Evolutionary conservation across 1,140 invertebrate species (phyloP).

Genomic region (Vanessa atalanta): DNA sequence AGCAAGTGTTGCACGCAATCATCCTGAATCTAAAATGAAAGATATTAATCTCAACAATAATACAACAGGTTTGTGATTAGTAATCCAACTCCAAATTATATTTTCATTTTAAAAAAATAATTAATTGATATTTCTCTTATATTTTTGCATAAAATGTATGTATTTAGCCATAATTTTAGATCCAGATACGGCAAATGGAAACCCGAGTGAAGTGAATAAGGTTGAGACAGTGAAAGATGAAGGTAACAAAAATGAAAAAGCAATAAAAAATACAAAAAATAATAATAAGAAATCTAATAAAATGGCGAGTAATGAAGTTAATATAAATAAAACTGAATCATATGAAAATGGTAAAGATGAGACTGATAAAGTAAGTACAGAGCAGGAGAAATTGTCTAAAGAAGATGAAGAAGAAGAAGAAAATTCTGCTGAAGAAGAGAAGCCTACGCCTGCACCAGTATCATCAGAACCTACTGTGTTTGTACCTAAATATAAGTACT

Average conservation of each 20-base stretch:
- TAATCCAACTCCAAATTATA: conserved; percentile 14
- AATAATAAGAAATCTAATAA: conserved; percentile 65
- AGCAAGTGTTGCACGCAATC: conserved; percentile 60
- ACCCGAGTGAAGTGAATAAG: conserved; percentile 58
- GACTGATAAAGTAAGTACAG: conserved; percentile 73
- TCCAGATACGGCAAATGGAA: conserved; percentile 70
- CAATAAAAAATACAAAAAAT: conserved; percentile 67
- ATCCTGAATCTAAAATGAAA: conserved; percentile 72
- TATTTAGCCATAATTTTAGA: conserved; percentile 41
- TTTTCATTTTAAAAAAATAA: background rate
- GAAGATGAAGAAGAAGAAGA: conserved; percentile 40
- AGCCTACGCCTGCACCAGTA: conserved; percentile 30
- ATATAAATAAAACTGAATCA: conserved; percentile 56
- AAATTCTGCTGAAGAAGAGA: conserved; percentile 20
- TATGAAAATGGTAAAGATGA: conserved; percentile 76
- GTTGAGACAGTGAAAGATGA: conserved; percentile 65
- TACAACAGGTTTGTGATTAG: conserved; percentile 54
- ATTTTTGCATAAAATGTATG: background rate
- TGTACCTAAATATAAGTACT: conserved; percentile 72
- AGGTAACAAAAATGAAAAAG: conserved; percentile 71
- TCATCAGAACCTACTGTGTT: conserved; percentile 39
- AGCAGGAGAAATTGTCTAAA: conserved; percentile 50
- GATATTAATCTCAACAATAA: conserved; percentile 75
- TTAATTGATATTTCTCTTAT: background rate
- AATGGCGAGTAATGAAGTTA: conserved; percentile 57